Evolutionary conservation across 2,797 vertebrate genomes (phyloP).

Genomic region (Onychomys leucogaster): DNA sequence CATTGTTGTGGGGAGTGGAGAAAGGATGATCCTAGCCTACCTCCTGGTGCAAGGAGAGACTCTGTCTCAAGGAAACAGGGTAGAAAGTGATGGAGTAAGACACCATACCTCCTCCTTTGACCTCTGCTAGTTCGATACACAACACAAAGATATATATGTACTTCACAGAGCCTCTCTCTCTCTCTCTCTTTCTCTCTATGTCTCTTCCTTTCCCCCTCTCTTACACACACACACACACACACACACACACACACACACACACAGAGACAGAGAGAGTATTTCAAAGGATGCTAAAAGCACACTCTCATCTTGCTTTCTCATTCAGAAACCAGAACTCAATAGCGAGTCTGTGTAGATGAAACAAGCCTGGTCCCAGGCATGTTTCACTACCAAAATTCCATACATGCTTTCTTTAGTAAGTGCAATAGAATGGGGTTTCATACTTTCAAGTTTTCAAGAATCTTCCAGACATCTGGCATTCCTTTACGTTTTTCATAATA

Average conservation of each 20-base stretch:
- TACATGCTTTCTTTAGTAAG: background rate
- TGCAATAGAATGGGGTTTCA: background rate
- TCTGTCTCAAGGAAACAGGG: background rate
- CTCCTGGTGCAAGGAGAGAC: background rate
- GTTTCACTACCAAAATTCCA: background rate
- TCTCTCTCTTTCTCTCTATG: background rate
- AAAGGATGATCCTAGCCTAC: background rate
- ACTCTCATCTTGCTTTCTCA: background rate
- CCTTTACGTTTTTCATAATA: background rate
- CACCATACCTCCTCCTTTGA: background rate
- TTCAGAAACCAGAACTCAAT: background rate
- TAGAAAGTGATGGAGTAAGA: background rate
- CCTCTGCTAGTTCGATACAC: background rate
- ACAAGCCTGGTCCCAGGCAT: background rate
- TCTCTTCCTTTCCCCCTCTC: background rate
- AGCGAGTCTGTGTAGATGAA: background rate
- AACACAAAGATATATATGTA: background rate
- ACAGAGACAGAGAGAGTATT: background rate
- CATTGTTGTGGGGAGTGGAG: background rate
- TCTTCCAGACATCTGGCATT: background rate
- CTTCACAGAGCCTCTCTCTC: background rate
- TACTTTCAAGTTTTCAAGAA: background rate
- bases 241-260: background rate
- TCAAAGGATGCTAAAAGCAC: background rate
- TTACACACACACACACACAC: background rate